Conservation (phyloP, 2,888 invertebrate genomes). For the Caenorhabditis afra region DNA sequence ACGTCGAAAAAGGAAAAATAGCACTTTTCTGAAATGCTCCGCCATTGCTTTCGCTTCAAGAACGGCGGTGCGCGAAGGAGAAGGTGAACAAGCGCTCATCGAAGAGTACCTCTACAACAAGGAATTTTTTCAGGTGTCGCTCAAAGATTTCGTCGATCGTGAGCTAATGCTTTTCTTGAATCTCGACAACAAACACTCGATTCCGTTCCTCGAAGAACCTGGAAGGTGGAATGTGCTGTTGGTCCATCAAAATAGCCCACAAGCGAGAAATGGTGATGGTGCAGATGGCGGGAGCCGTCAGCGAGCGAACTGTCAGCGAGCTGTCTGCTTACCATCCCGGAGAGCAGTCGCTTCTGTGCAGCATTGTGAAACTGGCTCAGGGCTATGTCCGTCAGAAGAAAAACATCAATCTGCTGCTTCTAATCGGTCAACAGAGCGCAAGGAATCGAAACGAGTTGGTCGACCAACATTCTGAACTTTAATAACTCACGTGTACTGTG, state of each 20-base stretch:
- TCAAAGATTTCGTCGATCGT: conserved; percentile 76
- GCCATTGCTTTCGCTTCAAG: conserved; percentile 84
- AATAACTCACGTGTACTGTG: conserved; percentile 89
- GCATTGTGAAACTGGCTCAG: conserved; percentile 93
- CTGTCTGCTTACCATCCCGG: conserved; percentile 99
- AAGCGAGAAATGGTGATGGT: conserved; percentile 96
- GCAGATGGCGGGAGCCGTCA: conserved; percentile 96
- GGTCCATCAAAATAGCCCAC: conserved; percentile 94
- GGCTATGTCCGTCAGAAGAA: conserved; percentile 98
- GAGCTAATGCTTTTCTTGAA: conserved; percentile 79
- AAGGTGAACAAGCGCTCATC: conserved; percentile 89
- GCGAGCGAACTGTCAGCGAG: too few species aligned
- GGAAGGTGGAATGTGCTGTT: conserved; percentile 88
- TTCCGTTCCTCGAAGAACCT: conserved; percentile 87
- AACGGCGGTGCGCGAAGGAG: conserved; percentile 91
- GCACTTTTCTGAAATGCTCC: conserved; percentile 95
- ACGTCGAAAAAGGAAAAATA: conserved; percentile 98
- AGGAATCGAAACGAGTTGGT: conserved; percentile 82
- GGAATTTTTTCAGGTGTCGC: conserved; percentile 75
- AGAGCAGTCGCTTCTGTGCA: conserved; percentile 92
- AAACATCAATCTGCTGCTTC: conserved; percentile 94
- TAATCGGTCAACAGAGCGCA: conserved; percentile 98
- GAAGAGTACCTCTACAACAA: conserved; percentile 79
- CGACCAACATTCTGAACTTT: conserved; percentile 88
- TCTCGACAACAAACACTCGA: conserved; percentile 84